A percentile compares a stretch with the other conserved stretches of the same genome.
phyloP scores from a whole-genome alignment of 2,797 vertebrate species.

The Cryptoprocta ferox region DNA sequence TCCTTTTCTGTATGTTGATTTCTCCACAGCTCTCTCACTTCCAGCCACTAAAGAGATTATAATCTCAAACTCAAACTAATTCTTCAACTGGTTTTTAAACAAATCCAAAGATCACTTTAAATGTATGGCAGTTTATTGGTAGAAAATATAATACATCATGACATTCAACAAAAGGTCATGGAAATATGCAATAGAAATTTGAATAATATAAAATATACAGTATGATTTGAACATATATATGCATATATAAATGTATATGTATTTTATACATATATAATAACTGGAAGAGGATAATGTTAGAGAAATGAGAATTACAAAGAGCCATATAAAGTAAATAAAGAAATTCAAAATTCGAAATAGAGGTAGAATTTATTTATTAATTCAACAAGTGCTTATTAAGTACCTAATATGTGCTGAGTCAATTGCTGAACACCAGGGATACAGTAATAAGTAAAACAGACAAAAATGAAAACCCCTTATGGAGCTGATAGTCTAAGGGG shows the following conservation, averaged over 20 bases:
- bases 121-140: background rate
- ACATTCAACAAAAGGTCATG: background rate
- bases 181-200: background rate
- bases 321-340: background rate
- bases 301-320: background rate
- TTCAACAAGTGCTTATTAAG: background rate
- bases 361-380: background rate
- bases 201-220: background rate
- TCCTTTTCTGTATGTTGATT: background rate
- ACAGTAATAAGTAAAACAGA: background rate
- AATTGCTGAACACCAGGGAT: background rate
- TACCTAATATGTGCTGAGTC: background rate
- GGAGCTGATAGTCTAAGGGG: background rate
- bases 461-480: background rate
- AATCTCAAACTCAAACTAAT: background rate
- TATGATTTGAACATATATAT: background rate
- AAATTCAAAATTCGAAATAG: background rate
- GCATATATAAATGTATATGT: background rate
- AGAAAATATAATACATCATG: background rate
- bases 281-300: background rate
- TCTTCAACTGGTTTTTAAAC: background rate
- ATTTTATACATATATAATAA: background rate
- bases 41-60: background rate
- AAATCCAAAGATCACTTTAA: background rate
- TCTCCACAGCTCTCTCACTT: background rate